These are phyloP conservation scores for Drosophila testacea DNA, from an alignment of 2,888 invertebrate genomes.

Conservation along the genomic window DNA sequence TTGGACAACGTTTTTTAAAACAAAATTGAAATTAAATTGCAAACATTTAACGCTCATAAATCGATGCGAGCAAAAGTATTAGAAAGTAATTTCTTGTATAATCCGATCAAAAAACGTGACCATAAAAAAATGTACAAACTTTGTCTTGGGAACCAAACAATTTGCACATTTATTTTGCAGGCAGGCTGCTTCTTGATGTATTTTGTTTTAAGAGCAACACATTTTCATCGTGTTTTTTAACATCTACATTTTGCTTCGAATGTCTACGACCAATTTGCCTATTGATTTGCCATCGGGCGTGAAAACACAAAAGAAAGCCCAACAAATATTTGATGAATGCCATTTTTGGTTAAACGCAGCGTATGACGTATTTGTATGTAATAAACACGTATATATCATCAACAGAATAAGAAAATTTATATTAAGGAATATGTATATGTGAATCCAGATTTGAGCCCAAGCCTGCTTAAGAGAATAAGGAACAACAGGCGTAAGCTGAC, in stretches of 20 bases:
- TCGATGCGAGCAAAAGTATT: constrained; percentile 60
- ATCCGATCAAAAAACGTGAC: constrained; percentile 44
- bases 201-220: constrained; percentile 58
- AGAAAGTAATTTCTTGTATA: constrained; percentile 63
- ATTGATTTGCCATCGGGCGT: constrained; percentile 64
- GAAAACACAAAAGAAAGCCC: background rate
- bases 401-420: constrained; percentile 30
- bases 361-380: constrained; percentile 33
- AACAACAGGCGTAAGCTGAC: constrained; percentile 19
- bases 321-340: constrained; percentile 61
- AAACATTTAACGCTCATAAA: constrained; percentile 54
- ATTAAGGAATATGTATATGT: constrained; percentile 18
- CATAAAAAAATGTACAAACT: constrained; percentile 52
- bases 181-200: constrained; percentile 23
- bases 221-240: constrained; percentile 30
- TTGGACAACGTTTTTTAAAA: background rate
- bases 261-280: constrained; percentile 69
- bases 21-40: constrained; percentile 34
- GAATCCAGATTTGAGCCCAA: background rate
- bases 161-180: constrained; percentile 48
- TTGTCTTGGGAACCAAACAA: constrained; percentile 51
- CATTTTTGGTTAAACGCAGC: constrained; percentile 45
- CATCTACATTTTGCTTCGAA: constrained; percentile 46
- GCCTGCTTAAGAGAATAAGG: background rate
- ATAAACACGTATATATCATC: constrained; percentile 25